phyloP scores from a whole-genome alignment of 1,140 invertebrate genomes.

The Brachionus calyciflorus region DNA sequence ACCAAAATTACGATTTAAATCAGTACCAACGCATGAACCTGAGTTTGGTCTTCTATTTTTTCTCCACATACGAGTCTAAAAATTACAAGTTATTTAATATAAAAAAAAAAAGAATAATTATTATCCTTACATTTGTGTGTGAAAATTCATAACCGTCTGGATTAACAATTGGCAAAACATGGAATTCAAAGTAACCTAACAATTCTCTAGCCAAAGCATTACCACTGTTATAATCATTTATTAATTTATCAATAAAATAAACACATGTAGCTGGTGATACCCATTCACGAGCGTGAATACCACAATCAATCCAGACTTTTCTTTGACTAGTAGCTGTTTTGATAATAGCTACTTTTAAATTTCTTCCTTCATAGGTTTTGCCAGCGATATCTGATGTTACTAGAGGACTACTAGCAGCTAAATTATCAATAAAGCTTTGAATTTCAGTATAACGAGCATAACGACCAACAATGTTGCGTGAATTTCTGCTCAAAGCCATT shows the following conservation, averaged over 20 bases:
- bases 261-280: constrained; percentile 53
- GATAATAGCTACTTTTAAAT: constrained; percentile 28
- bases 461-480: constrained; percentile 9
- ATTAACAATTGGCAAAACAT: constrained; percentile 45
- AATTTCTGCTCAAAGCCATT: not conserved
- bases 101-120: not conserved
- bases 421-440: constrained; percentile 39
- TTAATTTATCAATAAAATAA: constrained; percentile 40
- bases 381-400: not conserved
- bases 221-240: constrained; percentile 3
- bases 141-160: constrained; percentile 47
- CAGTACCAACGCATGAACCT: constrained; percentile 35
- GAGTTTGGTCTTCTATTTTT: constrained; percentile 47
- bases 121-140: not conserved
- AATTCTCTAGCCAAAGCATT: not conserved
- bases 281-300: constrained; percentile 54
- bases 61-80: constrained; percentile 48
- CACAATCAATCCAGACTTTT: constrained; percentile 42
- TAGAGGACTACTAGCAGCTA: constrained; percentile 12
- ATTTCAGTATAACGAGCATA: constrained; percentile 30
- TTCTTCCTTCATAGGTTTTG: constrained; percentile 14
- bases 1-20: constrained; percentile 44
- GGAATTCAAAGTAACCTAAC: constrained; percentile 20
- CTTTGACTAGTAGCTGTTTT: not conserved
- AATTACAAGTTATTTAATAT: no score